Percentiles rank a stretch among this genome's conserved stretches.
Evolutionary conservation across 1,140 invertebrate species (phyloP).

Genomic region (Halotydeus destructor): DNA sequence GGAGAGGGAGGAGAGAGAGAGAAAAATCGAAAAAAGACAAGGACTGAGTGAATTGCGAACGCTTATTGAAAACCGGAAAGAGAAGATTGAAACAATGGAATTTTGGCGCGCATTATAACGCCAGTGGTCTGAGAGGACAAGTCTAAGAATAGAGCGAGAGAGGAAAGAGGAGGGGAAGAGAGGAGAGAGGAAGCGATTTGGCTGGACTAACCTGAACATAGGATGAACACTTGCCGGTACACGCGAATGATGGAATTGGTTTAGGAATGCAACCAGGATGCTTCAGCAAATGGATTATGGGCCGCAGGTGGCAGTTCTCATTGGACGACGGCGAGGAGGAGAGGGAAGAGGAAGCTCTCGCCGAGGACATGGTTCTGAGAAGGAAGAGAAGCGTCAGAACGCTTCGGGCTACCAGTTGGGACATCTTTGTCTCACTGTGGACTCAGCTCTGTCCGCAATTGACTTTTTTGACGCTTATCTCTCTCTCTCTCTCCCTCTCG

Average conservation of each 20-base stretch:
- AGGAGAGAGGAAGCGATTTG: not conserved
- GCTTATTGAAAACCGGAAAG: not conserved
- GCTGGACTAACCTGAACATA: constrained; percentile 53
- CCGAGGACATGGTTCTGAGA: not conserved
- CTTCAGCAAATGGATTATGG: constrained; percentile 72
- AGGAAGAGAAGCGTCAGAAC: no score
- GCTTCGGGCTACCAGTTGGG: no score
- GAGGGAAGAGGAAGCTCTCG: not conserved
- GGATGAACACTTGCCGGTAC: constrained; percentile 66
- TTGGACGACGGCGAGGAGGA: no score
- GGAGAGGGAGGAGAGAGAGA: not conserved
- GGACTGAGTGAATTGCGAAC: not conserved
- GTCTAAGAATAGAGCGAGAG: not conserved
- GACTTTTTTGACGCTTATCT: no score
- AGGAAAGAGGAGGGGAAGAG: no score
- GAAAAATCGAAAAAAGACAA: not conserved
- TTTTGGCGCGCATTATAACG: not conserved
- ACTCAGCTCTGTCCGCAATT: no score
- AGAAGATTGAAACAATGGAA: not conserved
- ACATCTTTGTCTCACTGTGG: no score
- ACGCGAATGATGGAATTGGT: constrained; percentile 78
- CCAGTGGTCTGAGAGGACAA: not conserved
- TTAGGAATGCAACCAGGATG: constrained; percentile 77
- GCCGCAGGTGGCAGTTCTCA: constrained; percentile 71
- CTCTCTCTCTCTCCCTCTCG: no score